A percentile compares a stretch with the other conserved stretches of the same genome.
These are phyloP conservation scores for Nesidiocoris tenuis DNA, from an alignment of 2,888 invertebrate genomes.

Conservation along the genomic window DNA sequence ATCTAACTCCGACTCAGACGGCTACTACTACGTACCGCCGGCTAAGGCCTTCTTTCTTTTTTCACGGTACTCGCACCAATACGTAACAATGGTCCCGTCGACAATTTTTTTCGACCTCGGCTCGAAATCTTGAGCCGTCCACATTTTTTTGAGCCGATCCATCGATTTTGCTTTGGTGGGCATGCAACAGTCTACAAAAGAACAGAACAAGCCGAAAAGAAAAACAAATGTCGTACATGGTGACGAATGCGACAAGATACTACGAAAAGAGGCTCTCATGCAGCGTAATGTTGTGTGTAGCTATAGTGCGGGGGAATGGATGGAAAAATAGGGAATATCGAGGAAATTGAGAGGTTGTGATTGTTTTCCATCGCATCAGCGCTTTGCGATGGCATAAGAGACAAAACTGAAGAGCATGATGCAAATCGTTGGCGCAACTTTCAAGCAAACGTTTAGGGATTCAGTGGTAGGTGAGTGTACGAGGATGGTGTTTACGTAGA, in stretches of 20 bases:
- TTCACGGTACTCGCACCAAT: constrained; percentile 77
- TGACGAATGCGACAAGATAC: background rate
- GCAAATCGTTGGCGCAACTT: too few species aligned
- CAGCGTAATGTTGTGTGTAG: too few species aligned
- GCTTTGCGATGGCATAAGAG: too few species aligned
- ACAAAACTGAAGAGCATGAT: too few species aligned
- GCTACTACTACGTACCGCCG: constrained; percentile 30
- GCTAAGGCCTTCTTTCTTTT: constrained; percentile 42
- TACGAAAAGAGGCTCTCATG: background rate
- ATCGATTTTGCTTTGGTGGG: constrained; percentile 39
- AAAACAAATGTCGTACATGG: constrained; percentile 9
- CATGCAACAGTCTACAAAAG: constrained; percentile 49
- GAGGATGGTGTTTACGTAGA: too few species aligned
- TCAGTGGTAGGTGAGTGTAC: too few species aligned
- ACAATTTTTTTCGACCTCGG: constrained; percentile 63
- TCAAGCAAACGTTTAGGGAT: too few species aligned
- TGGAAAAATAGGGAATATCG: constrained; percentile 9
- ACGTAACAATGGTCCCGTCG: constrained; percentile 81
- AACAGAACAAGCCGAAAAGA: constrained; percentile 39
- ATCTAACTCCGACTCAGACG: background rate
- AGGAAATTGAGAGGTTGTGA: too few species aligned
- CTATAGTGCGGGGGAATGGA: too few species aligned
- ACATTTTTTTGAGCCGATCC: constrained; percentile 42
- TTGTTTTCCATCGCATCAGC: too few species aligned
- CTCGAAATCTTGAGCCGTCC: constrained; percentile 45